Evolutionary conservation across 2,888 invertebrate genomes (phyloP).

Genomic region (Cremastobaeus sp.): DNA sequence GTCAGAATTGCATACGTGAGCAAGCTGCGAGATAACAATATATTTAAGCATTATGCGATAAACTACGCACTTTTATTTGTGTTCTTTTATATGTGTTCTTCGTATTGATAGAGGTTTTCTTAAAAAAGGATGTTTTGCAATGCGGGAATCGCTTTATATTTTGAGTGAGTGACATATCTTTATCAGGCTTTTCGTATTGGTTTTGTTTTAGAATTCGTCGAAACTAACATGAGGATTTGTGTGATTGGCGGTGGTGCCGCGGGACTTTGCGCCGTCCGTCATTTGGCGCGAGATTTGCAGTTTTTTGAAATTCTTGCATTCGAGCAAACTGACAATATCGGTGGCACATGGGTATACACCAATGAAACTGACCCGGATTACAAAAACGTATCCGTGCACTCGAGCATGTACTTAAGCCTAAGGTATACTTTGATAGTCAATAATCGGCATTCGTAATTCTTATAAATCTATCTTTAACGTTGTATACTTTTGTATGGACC

Average conservation of each 20-base stretch:
- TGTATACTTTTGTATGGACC: no score
- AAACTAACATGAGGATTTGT: constrained; percentile 77
- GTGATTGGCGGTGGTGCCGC: constrained; percentile 89
- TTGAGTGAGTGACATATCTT: constrained; percentile 1
- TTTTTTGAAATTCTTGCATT: constrained; percentile 82
- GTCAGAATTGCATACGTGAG: no score
- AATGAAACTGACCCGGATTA: constrained; percentile 83
- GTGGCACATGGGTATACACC: constrained; percentile 90
- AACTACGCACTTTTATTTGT: no score
- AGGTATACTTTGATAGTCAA: constrained; percentile 78
- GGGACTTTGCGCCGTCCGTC: constrained; percentile 83
- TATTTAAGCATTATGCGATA: no score
- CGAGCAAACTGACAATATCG: constrained; percentile 84
- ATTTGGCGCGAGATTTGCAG: constrained; percentile 80
- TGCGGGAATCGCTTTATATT: background rate
- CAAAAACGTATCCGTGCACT: constrained; percentile 84
- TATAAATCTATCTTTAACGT: no score
- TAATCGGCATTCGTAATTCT: no score
- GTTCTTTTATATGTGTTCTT: no score
- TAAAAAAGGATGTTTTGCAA: no score
- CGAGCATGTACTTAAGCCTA: constrained; percentile 89
- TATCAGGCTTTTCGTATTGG: no score
- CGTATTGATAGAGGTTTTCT: no score
- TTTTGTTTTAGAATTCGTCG: constrained; percentile 23
- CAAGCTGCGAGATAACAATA: no score